Evolutionary conservation across 2,113 vertebrate genomes (phyloP).

Genomic region (Fregata magnificens): DNA sequence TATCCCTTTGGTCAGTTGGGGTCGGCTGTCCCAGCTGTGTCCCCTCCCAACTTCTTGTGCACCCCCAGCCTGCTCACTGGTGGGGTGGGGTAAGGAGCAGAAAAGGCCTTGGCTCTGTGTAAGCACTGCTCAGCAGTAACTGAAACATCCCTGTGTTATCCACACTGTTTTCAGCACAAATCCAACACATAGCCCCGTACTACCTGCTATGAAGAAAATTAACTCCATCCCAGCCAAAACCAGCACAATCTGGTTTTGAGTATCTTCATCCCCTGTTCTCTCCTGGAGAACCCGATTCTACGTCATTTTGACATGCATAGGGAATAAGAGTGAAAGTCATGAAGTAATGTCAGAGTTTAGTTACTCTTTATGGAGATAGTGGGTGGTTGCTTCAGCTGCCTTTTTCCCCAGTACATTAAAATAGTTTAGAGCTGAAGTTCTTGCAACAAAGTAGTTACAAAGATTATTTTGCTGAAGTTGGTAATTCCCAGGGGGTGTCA

Average conservation of each 20-base stretch:
- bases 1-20: too few relatives aligned
- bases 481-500: neutral
- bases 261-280: neutral
- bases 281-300: neutral
- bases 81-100: too few relatives aligned
- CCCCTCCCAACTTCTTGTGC: too few relatives aligned
- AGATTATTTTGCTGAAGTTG: slow-evolving; percentile 6
- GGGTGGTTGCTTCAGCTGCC: neutral
- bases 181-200: too few relatives aligned
- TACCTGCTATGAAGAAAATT: too few relatives aligned
- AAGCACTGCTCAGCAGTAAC: too few relatives aligned
- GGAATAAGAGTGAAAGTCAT: neutral
- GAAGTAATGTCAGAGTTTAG: neutral
- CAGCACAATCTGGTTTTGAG: neutral
- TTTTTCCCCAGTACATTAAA: neutral
- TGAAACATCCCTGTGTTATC: too few relatives aligned
- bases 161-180: too few relatives aligned
- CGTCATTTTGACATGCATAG: neutral
- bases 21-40: too few relatives aligned
- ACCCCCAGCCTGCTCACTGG: too few relatives aligned
- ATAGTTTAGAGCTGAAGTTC: neutral
- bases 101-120: too few relatives aligned
- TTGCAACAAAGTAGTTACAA: neutral
- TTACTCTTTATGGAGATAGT: neutral
- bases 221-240: too few relatives aligned